Conservation (phyloP, 2,113 vertebrate species). For the Gobio gobio region DNA sequence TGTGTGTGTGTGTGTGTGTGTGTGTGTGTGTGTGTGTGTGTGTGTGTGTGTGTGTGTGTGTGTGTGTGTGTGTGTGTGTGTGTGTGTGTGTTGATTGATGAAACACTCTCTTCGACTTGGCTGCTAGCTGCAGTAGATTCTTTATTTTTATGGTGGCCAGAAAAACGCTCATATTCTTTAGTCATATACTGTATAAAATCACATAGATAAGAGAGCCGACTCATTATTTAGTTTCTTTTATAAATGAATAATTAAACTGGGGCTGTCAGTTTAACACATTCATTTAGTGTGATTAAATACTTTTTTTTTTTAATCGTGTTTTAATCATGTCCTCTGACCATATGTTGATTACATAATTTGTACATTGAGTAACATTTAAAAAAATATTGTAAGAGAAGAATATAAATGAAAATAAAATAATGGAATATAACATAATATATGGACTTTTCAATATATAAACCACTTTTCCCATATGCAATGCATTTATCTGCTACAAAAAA, state of each 20-base stretch:
- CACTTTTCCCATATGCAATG: neutral
- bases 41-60: neutral
- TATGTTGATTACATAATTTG: neutral
- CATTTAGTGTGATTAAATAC: neutral
- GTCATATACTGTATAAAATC: neutral
- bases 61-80: neutral
- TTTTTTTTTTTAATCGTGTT: too few relatives aligned
- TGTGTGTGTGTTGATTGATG: neutral
- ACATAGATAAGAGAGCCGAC: neutral
- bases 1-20: slow-evolving; percentile 49
- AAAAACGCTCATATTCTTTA: neutral
- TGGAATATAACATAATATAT: neutral
- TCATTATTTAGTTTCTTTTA: neutral
- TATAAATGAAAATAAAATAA: neutral
- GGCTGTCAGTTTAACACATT: neutral
- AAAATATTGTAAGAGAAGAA: neutral
- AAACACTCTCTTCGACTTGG: neutral
- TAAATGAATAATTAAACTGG: neutral
- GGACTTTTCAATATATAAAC: neutral
- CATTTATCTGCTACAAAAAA: neutral
- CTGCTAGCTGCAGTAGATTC: neutral
- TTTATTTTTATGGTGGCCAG: slow-evolving; percentile 11
- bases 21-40: neutral
- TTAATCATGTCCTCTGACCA: neutral
- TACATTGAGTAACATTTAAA: neutral